Conservation (phyloP, 1,140 invertebrate species). For the Papilio glaucus region DNA sequence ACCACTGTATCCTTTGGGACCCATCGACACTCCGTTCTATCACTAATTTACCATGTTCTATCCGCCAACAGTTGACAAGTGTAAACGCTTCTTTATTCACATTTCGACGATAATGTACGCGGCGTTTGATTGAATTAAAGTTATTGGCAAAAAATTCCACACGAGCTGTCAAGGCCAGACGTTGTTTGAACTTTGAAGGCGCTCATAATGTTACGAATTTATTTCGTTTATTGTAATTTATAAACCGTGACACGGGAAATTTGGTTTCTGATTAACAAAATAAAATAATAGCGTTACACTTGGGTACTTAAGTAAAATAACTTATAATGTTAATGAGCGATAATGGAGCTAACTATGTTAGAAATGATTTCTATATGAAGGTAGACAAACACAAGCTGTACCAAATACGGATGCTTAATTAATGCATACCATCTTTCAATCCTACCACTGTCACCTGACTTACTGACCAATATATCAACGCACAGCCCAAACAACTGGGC, state of each 20-base stretch:
- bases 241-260: slow-evolving; percentile 58
- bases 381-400: too few species aligned
- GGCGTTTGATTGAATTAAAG: slow-evolving; percentile 36
- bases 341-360: background rate
- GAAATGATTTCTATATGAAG: too few species aligned
- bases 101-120: slow-evolving; percentile 26
- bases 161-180: slow-evolving; percentile 33
- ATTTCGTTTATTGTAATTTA: slow-evolving; percentile 58
- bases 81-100: slow-evolving; percentile 19
- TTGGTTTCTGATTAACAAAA: slow-evolving; percentile 29
- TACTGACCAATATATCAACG: too few species aligned
- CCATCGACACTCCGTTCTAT: background rate
- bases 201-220: slow-evolving; percentile 35
- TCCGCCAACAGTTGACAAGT: background rate
- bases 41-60: too few species aligned
- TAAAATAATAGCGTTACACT: slow-evolving; percentile 4
- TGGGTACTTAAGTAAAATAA: background rate
- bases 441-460: too few species aligned
- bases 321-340: background rate
- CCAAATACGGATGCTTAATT: too few species aligned
- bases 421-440: too few species aligned
- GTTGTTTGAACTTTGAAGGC: slow-evolving; percentile 36
- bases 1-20: background rate
- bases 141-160: slow-evolving; percentile 38
- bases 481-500: too few species aligned